Evolutionary conservation across 2,888 invertebrate genomes (phyloP).

Genomic region (Bembecia ichneumoniformis): DNA sequence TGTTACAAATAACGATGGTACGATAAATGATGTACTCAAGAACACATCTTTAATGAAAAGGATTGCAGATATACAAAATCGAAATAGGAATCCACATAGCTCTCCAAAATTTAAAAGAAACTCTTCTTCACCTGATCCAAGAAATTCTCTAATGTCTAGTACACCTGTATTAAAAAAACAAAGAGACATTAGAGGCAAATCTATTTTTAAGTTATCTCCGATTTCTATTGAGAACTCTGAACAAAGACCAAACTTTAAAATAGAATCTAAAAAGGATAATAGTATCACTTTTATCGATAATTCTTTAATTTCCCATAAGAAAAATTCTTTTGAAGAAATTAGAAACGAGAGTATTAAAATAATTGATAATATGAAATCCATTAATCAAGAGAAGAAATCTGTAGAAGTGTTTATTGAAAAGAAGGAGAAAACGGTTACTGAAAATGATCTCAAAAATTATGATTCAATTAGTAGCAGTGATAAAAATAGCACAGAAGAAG

Average conservation of each 20-base stretch:
- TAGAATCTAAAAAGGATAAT: not conserved
- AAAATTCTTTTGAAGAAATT: not conserved
- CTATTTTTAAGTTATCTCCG: constrained; percentile 40
- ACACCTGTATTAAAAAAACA: constrained; percentile 18
- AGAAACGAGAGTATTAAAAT: not conserved
- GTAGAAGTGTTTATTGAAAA: not conserved
- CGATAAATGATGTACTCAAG: constrained; percentile 44
- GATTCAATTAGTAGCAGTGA: no score
- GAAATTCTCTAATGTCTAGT: constrained; percentile 48
- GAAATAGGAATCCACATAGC: constrained; percentile 15
- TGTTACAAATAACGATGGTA: constrained; percentile 33
- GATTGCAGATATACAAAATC: constrained; percentile 16
- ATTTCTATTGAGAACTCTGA: constrained; percentile 26
- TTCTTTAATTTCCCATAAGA: not conserved
- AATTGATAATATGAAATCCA: not conserved
- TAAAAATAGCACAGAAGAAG: no score
- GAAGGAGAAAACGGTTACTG: not conserved
- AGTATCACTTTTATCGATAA: not conserved
- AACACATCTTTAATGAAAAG: constrained; percentile 32
- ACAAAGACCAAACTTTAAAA: constrained; percentile 18
- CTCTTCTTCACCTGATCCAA: constrained; percentile 21
- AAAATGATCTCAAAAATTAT: no score
- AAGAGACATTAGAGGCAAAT: not conserved
- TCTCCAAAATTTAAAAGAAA: constrained; percentile 16
- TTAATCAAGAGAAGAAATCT: not conserved